Evolutionary conservation across 2,888 invertebrate genomes (phyloP), one percentile per base, ranked within the genome.

Genomic region (Macrostomum cliftonense): DNA sequence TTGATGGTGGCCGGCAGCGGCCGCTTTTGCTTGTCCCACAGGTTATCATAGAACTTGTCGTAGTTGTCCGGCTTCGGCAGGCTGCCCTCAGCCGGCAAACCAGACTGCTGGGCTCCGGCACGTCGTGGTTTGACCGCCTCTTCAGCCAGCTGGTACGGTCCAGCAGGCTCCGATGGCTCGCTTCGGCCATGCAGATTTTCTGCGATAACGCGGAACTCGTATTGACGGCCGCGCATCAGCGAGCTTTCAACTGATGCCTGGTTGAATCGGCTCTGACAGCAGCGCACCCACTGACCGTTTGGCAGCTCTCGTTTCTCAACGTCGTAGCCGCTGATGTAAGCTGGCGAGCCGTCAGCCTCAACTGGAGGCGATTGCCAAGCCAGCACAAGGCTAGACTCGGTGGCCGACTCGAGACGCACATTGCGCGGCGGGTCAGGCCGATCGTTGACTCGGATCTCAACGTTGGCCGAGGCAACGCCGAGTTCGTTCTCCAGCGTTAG

Each of bases 121-220:
- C 56, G 53, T 7, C 56, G 57, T 36, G 52, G 53, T 43, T 47
- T 52, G 12, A 54, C 47, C 1, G 53, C 52, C 13, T 60, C 54
- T 39, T 62, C 61, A 16, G 60, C 63, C 50, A 28, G 28, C 28
- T 28, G 28, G 28, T 61, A 58, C 14, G 43, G 48, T 12, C 56
- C 61, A 46, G 88, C 86, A 0, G 83, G 77, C 52, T 89, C 89
- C 58, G 93, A 93, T 1, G 95, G 82, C 61, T 91, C 88, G 16
- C 91, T 91, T 43, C 88, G 77, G 2, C 99, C 97, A 70, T 97
- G 95, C 55, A 95, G 84, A 70, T 99, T 99, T 73, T 95, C 95
- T 1, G 97, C 97, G 67, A 82, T 85, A 7, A 95, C 80, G 54
- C 97, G 77, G 78, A 99, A 97, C 69, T 95, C 87, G 72, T 97